Evolutionary conservation across 2,113 vertebrate genomes (phyloP).

Genomic region (Tonatia bakeri): DNA sequence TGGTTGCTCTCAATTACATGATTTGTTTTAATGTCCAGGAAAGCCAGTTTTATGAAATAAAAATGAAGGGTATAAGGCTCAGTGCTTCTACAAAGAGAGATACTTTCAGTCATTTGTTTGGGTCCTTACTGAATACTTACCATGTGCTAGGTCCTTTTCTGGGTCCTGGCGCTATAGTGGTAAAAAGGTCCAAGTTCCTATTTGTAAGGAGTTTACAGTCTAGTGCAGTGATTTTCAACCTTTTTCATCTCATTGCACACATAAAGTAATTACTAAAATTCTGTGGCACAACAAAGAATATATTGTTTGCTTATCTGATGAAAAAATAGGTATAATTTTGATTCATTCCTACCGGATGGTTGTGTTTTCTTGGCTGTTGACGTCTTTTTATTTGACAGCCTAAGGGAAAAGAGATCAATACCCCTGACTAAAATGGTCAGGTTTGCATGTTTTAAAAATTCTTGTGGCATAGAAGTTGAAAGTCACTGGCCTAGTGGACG

Average conservation of each 20-base stretch:
- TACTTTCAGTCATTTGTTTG: background rate
- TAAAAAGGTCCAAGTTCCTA: background rate
- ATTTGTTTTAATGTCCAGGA: conserved; percentile 7
- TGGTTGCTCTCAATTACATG: conserved; percentile 22
- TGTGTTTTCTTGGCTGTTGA: background rate
- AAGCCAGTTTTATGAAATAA: conserved; percentile 3
- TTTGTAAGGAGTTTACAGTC: background rate
- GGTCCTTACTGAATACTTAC: background rate
- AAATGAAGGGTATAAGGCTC: background rate
- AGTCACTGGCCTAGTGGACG: background rate
- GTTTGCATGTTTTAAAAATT: background rate
- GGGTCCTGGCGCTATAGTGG: background rate
- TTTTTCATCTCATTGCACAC: background rate
- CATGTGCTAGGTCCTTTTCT: background rate
- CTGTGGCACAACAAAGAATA: background rate
- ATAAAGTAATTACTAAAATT: background rate
- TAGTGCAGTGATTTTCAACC: background rate
- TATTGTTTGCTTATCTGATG: background rate
- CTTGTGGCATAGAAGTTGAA: background rate
- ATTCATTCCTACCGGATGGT: background rate
- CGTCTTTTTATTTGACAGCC: background rate
- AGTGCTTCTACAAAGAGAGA: background rate
- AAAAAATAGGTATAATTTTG: background rate
- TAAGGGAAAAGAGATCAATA: background rate
- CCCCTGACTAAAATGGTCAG: background rate